Conservation (phyloP, 2,113 vertebrate species). For the Eidolon helvum region DNA sequence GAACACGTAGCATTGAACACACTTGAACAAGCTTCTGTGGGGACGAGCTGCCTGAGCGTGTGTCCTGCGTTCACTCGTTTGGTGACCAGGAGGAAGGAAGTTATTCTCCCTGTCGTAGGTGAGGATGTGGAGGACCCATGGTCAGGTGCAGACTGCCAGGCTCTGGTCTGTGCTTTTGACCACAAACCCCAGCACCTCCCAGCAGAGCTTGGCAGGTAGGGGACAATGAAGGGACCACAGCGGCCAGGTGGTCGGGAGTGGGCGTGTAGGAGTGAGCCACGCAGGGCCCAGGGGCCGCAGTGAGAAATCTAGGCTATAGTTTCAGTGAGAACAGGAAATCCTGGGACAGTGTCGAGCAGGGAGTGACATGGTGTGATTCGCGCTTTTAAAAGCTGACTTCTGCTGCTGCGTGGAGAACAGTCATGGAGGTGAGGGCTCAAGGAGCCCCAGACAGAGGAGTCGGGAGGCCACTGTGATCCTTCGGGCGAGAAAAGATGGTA, state of each 20-base stretch:
- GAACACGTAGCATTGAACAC: accelerated
- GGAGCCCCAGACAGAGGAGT: not conserved
- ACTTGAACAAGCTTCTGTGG: not conserved
- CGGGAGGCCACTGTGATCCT: not conserved
- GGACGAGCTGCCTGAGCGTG: accelerated
- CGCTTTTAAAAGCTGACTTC: not conserved
- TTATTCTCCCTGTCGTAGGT: not conserved
- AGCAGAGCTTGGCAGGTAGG: not conserved
- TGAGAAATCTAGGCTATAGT: not conserved
- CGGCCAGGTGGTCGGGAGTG: no score
- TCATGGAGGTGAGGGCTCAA: accelerated
- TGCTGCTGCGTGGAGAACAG: not conserved
- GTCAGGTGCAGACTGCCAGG: not conserved
- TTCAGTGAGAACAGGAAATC: not conserved
- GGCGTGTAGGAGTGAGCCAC: not conserved
- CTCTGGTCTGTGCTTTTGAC: not conserved
- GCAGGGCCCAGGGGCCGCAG: not conserved
- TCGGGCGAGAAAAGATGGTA: not conserved
- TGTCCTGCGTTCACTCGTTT: accelerated
- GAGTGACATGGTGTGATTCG: not conserved
- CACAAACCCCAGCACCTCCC: not conserved
- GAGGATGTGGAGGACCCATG: not conserved
- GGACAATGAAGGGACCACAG: not conserved
- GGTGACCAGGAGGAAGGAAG: not conserved
- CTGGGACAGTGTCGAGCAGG: not conserved